Evolutionary conservation across 2,113 vertebrate genomes (phyloP).

Genomic region (Apteryx owenii): DNA sequence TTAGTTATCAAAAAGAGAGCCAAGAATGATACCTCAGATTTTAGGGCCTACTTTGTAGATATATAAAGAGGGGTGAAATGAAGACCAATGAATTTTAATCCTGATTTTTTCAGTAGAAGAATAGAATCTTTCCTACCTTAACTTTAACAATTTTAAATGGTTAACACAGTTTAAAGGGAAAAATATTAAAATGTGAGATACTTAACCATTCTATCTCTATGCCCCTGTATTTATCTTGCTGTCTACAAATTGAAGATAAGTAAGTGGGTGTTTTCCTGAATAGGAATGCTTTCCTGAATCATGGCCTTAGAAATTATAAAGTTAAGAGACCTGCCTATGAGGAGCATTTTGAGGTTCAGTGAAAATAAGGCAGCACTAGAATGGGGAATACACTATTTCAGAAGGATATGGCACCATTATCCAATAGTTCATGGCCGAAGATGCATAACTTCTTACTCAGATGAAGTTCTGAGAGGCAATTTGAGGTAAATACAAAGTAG

Average conservation of each 20-base stretch:
- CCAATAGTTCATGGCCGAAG: not conserved
- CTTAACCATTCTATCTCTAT: not conserved
- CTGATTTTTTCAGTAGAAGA: not conserved
- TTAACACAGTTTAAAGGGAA: not conserved
- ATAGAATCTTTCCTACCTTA: not conserved
- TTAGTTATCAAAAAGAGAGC: not conserved
- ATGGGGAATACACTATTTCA: not conserved
- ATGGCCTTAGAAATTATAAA: not conserved
- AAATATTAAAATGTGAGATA: not conserved
- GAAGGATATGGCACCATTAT: not conserved
- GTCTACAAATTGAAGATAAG: not conserved
- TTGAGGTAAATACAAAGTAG: not conserved
- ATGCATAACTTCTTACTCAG: not conserved
- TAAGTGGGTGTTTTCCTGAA: not conserved
- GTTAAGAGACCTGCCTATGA: not conserved
- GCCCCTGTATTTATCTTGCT: not conserved
- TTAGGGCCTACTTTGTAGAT: not conserved
- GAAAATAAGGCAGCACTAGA: not conserved
- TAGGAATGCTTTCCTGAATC: not conserved
- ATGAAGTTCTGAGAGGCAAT: not conserved
- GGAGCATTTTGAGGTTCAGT: not conserved
- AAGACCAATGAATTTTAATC: not conserved
- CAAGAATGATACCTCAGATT: not conserved
- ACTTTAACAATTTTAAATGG: not conserved
- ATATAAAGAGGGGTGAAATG: not conserved